Evolutionary conservation across 2,888 invertebrate genomes (phyloP).

Genomic region (Drosophila pegasa): DNA sequence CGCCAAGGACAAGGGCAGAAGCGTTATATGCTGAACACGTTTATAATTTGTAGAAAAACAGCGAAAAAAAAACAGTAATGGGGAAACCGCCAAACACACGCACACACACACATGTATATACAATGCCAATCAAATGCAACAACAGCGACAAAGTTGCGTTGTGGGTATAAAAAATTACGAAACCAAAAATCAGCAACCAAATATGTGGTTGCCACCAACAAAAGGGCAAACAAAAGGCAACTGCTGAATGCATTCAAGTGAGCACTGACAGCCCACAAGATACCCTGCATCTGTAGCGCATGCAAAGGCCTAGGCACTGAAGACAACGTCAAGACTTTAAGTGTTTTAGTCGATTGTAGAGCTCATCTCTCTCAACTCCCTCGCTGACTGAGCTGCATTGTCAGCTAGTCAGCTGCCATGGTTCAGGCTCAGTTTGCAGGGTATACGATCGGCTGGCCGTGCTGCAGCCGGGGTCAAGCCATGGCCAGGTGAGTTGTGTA

Average conservation of each 20-base stretch:
- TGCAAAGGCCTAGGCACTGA: not conserved
- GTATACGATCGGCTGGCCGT: constrained; percentile 15
- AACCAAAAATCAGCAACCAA: constrained; percentile 84
- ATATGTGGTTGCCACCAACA: constrained; percentile 76
- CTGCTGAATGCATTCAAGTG: constrained; percentile 10
- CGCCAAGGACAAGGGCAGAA: constrained; percentile 9
- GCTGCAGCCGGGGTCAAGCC: not conserved
- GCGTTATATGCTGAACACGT: constrained; percentile 46
- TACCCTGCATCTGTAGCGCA: constrained; percentile 34
- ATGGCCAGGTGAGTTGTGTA: constrained; percentile 67
- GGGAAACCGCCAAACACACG: constrained; percentile 73
- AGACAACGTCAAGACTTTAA: not conserved
- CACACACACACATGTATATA: constrained; percentile 25
- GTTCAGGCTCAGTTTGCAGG: not conserved
- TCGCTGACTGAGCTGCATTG: not conserved
- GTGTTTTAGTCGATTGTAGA: not conserved
- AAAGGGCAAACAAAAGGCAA: constrained; percentile 65
- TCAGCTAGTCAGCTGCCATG: not conserved
- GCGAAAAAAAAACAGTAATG: constrained; percentile 40
- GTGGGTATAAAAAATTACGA: constrained; percentile 76
- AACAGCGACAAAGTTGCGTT: constrained; percentile 51
- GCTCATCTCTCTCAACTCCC: not conserved
- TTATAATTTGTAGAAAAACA: constrained; percentile 64
- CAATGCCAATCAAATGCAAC: constrained; percentile 63
- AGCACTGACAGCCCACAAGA: not conserved